phyloP scores from a whole-genome alignment of 2,113 vertebrate species.

The Collichthys lucidus region DNA sequence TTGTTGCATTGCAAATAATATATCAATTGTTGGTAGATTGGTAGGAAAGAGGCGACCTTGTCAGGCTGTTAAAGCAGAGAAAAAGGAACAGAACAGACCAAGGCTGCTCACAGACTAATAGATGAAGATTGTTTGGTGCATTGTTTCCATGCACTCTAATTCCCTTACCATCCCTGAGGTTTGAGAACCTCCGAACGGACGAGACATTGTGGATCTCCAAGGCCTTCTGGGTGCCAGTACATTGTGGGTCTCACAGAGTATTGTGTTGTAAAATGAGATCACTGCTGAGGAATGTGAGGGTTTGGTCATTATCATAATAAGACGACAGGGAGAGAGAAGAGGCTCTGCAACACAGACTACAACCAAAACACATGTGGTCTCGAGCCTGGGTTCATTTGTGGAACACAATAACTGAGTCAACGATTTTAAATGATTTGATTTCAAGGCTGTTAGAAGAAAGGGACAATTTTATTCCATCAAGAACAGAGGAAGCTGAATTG shows the following conservation, averaged over 20 bases:
- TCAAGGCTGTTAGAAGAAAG: conserved; percentile 30
- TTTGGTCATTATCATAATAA: conserved; percentile 58
- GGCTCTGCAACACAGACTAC: conserved; percentile 17
- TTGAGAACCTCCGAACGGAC: conserved; percentile 21
- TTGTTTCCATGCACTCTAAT: conserved; percentile 45
- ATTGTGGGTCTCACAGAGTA: conserved; percentile 6
- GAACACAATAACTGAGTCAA: conserved; percentile 22
- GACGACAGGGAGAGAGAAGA: conserved; percentile 24
- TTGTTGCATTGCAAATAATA: not conserved
- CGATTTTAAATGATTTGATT: conserved; percentile 27
- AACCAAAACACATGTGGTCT: not conserved
- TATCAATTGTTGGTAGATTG: conserved; percentile 48
- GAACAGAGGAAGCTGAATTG: not conserved
- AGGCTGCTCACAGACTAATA: conserved; percentile 37
- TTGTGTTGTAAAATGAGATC: conserved; percentile 59
- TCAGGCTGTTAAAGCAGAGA: conserved; percentile 47
- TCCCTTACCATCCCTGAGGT: conserved; percentile 24
- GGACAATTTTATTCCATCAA: not conserved
- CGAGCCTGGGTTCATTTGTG: conserved; percentile 1
- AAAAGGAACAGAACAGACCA: conserved; percentile 28
- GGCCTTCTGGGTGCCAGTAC: conserved; percentile 28
- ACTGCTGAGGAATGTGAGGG: conserved; percentile 53
- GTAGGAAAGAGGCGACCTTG: conserved; percentile 55
- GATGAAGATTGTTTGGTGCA: conserved; percentile 35
- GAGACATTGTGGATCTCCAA: conserved; percentile 38